Evolutionary conservation across 1,140 invertebrate genomes (phyloP).

Genomic region (Alviniconcha marisindica): DNA sequence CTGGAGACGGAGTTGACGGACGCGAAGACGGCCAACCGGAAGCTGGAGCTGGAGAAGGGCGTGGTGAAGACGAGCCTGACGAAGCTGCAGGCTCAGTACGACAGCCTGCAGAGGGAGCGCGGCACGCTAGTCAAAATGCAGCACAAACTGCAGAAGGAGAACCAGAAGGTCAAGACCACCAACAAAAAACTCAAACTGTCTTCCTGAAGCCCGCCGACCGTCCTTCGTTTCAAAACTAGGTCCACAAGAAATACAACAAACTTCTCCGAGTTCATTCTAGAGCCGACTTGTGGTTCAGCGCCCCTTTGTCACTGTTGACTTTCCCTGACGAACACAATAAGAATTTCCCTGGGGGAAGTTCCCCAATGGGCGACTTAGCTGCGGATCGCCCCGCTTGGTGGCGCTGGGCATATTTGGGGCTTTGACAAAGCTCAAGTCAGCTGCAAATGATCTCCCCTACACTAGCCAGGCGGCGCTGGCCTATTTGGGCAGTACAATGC

Average conservation of each 20-base stretch:
- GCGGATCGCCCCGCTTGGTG: too few species aligned
- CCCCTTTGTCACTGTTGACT: background rate
- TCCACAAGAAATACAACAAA: background rate
- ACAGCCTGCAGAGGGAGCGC: slow-evolving; percentile 38
- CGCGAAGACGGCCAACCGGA: slow-evolving; percentile 32
- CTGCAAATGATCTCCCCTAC: too few species aligned
- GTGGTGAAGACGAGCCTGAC: slow-evolving; percentile 32
- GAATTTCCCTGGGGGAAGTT: too few species aligned
- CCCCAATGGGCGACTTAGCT: too few species aligned
- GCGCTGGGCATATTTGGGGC: too few species aligned
- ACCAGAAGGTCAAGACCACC: slow-evolving; percentile 44
- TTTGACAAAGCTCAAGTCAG: too few species aligned
- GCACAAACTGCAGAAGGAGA: slow-evolving; percentile 44
- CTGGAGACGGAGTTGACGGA: slow-evolving; percentile 37
- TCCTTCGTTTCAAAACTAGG: background rate
- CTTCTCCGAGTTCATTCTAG: background rate
- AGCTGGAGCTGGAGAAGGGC: slow-evolving; percentile 47
- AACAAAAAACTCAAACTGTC: slow-evolving; percentile 41
- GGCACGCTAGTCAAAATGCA: slow-evolving; percentile 39
- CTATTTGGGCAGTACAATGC: too few species aligned
- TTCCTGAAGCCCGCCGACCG: background rate
- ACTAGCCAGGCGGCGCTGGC: too few species aligned
- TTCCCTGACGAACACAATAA: too few species aligned
- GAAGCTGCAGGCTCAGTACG: slow-evolving; percentile 36
- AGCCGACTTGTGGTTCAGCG: background rate